These are phyloP conservation scores for Nyctereutes procyonoides DNA, from an alignment of 2,113 vertebrate genomes.

Conservation along the genomic window DNA sequence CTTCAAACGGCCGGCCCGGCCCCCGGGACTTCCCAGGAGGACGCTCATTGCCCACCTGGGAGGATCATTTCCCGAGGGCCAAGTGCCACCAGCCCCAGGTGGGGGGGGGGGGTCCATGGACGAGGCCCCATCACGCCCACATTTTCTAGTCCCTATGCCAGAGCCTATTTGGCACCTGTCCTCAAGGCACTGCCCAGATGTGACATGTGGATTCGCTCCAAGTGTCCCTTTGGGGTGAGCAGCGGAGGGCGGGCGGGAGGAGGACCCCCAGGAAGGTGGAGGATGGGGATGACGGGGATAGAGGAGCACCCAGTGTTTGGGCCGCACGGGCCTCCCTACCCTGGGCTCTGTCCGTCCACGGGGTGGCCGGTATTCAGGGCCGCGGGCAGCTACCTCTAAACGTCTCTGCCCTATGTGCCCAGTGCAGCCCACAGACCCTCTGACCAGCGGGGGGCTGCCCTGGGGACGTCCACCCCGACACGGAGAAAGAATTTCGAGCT, in stretches of 20 bases:
- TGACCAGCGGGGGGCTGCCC: accelerated
- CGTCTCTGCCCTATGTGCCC: neutral
- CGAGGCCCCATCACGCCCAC: neutral
- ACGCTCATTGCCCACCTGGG: neutral
- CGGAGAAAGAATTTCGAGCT: neutral
- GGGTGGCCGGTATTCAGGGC: neutral
- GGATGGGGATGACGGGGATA: neutral
- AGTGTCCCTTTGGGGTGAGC: neutral
- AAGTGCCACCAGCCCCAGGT: too few relatives aligned
- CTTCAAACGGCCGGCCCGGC: neutral
- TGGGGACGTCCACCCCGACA: accelerated
- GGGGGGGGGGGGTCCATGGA: neutral
- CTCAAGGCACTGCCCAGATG: neutral
- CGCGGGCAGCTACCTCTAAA: neutral
- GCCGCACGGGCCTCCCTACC: accelerated
- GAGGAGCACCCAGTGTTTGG: accelerated
- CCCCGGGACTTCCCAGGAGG: neutral
- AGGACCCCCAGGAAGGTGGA: neutral
- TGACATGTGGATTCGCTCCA: neutral
- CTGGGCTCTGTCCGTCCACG: accelerated
- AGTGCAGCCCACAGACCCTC: neutral
- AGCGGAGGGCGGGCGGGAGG: too few relatives aligned
- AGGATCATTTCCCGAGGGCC: neutral
- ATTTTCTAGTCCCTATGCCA: neutral
- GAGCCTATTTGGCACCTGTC: neutral